Evolutionary conservation across 2,888 invertebrate genomes (phyloP), one percentile per base, ranked within the genome.

Genomic region (Thecocarcelia acutangulata): DNA sequence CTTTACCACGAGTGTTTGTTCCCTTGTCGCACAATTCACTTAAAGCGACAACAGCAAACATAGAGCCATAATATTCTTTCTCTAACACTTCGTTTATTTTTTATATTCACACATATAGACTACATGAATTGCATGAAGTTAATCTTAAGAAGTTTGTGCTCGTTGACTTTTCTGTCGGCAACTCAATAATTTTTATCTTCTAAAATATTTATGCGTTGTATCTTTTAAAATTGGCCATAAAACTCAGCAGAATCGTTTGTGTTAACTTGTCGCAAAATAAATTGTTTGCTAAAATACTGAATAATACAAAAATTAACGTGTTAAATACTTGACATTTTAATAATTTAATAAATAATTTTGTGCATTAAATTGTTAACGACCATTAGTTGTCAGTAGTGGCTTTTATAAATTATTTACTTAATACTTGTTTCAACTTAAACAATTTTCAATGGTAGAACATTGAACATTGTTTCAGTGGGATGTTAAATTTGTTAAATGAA

Each of bases 321-420:
- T 68, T 70, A 58, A 70, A 21, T 50, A n/a, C 19, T 70, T 70
- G 69, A 70, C 77, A 64, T 77, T 70, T 77, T 56, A 69, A 70
- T 77, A 56, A 70, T 28, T 46, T 28, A 54, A 77, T 77, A 77
- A 69, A 77, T 66, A 64, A 21, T 48, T 75, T 48, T 48, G 13
- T 28, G 8, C 56, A 75, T 44, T 50, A 68, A 66, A 66, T 42
- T 17, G 8, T 50, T 50, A 52, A 28, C 50, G 28, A 33, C 42
- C 42, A 28, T 24, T 48, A 48, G 48, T 59, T 48, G 54, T 56
- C 46, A 24, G 33, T 59, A 42, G 28, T 50, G n/a, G 40, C 28
- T 50, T 66, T 42, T 9, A 58, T 58, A 75, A 75, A 58, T 66
- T 75, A 64, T 64, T 48, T 17, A 17, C 15, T 24, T 50, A 66